A percentile compares a stretch with the other conserved stretches of the same genome.
Conservation (phyloP, 2,888 invertebrate genomes). For the Psylliodes chrysocephalus region DNA sequence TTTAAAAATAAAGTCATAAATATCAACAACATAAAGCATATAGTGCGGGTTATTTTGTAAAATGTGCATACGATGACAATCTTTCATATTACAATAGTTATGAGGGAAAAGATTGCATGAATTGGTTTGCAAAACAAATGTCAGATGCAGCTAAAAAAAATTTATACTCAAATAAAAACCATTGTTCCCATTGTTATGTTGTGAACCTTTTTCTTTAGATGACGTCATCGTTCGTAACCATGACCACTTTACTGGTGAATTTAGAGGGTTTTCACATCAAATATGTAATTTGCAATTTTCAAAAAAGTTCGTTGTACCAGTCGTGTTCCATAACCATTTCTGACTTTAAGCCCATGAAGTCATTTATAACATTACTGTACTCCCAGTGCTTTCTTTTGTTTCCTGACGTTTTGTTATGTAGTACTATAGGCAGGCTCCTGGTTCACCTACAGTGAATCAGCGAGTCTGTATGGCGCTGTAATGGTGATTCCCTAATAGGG, state of each 20-base stretch:
- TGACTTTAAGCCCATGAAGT: no score
- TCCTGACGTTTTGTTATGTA: no score
- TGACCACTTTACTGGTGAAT: constrained; percentile 51
- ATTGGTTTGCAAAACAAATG: background rate
- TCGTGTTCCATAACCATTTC: constrained; percentile 56
- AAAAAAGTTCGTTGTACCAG: constrained; percentile 49
- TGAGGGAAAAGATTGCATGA: background rate
- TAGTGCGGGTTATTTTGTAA: no score
- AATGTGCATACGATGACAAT: no score
- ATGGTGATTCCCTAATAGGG: no score
- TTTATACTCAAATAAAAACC: constrained; percentile 35
- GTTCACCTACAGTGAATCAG: no score
- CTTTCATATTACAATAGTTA: no score
- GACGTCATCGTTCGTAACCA: constrained; percentile 50
- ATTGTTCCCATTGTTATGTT: constrained; percentile 42
- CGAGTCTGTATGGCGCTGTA: no score
- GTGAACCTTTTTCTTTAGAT: constrained; percentile 24
- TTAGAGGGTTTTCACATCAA: constrained; percentile 49
- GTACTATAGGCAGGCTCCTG: no score
- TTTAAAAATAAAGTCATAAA: background rate
- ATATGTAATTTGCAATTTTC: constrained; percentile 55
- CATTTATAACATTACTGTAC: no score
- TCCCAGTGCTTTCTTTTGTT: no score
- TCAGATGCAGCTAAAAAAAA: constrained; percentile 31
- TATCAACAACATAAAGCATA: background rate